Base-by-base conservation (phyloP, 2,113 vertebrate species). In the Fulmarus glacialis region DNA sequence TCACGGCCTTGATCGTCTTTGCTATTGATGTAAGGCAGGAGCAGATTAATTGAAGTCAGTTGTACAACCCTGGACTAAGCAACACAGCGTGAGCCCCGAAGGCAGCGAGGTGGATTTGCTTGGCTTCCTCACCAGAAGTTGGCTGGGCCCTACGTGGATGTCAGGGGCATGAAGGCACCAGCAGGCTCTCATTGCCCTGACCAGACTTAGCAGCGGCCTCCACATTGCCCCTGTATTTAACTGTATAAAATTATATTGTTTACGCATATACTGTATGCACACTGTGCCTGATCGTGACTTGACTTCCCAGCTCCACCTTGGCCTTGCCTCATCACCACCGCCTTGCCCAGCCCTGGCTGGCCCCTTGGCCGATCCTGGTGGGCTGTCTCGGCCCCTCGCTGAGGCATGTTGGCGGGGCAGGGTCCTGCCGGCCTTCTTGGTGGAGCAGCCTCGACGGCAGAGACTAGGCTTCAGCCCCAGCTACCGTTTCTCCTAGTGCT, bases 41-140 rank as follows among this genome's bases (percentile, higher is more conserved):
- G 52, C 48, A 38, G 38, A 40, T 48, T 21, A 34, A 36, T 1
- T 62, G 34, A 80, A 45, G 29, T 47, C 27, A 66, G 36, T 34
- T 55, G 56, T 52, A 52, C 38, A 62, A 29, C 13, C 32, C 42
- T 6, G 6, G 48, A 18, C 26, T 45, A 53, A 59, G 34, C 4
- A 3, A 52, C 34, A 36, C 6, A 2, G 9, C 2, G 1, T 36
- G 23, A 82, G 11, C 15, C 75, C 19, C 1, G 0, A 24, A 52
- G 40, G 32, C 60, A 23, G 32, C 0, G 1, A 87, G 32, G 17
- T 43, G 23, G 55, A 48, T 58, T 34, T 79, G 30, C 60, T 47
- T 2, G 4, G 20, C 9, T 45, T 19, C 50, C 30, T 66, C 27
- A 14, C 19, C 58, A 62, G 50, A 80, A 63, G 58, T 53, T 16